A percentile compares a stretch with the other conserved stretches of the same genome.
Evolutionary conservation across 30 jellyfish, hydroid and myxozoan species (phyloP).

Genomic region (Hydractinia echinata): DNA sequence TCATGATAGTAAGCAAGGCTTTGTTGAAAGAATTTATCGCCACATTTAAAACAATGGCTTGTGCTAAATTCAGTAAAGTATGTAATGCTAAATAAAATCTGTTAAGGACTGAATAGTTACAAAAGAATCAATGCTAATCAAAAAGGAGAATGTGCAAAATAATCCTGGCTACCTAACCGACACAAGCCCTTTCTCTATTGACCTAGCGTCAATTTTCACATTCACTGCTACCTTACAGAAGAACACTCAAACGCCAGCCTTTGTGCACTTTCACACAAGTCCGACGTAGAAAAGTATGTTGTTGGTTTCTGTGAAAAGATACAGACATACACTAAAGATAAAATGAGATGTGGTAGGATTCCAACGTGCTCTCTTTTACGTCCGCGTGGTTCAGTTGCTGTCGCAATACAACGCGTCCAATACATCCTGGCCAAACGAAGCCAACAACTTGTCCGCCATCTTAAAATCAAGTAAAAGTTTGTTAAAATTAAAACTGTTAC

Average conservation of each 20-base stretch:
- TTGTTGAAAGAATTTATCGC: conserved; percentile 89
- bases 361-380: conserved; percentile 93
- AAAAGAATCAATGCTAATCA: too few relatives aligned
- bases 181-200: not conserved
- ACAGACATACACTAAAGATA: conserved; percentile 91
- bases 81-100: conserved; percentile 42
- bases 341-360: conserved; percentile 74
- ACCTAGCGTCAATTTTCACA: too few relatives aligned
- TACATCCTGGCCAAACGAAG: conserved; percentile 97
- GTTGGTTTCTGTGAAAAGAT: conserved; percentile 50
- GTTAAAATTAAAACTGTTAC: too few relatives aligned
- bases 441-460: conserved; percentile 88
- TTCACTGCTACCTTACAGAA: too few relatives aligned
- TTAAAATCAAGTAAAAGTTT: not conserved
- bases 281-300: not conserved
- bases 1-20: conserved; percentile 88
- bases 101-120: too few relatives aligned
- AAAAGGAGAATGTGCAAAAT: too few relatives aligned
- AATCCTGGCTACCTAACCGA: not conserved
- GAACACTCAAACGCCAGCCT: not conserved
- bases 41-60: conserved; percentile 91
- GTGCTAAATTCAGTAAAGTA: conserved; percentile 70
- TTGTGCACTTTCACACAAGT: not conserved
- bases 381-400: conserved; percentile 96
- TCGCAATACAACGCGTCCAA: conserved; percentile 91